Percentiles rank a stretch among this genome's conserved stretches.
Conservation (phyloP, 2,888 invertebrate genomes). For the Lissocephala sabroskyi region DNA sequence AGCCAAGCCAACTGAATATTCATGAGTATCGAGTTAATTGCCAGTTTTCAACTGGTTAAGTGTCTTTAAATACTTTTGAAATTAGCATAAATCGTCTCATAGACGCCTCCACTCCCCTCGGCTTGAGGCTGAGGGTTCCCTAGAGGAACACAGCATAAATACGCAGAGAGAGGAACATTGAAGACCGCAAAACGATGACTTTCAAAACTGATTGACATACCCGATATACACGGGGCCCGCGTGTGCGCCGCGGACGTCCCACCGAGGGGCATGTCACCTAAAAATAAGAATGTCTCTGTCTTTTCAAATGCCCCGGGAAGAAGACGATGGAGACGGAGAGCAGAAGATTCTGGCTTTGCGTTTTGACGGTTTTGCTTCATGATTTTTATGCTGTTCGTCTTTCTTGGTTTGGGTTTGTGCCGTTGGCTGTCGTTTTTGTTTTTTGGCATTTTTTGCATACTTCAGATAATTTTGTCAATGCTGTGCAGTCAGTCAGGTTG, state of each 20-base stretch:
- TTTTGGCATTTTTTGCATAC: conserved; percentile 57
- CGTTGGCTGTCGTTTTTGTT: conserved; percentile 15
- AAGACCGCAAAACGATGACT: conserved; percentile 45
- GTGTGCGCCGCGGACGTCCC: conserved; percentile 47
- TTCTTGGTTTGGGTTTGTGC: too few species aligned
- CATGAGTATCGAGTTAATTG: too few species aligned
- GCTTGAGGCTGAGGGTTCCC: too few species aligned
- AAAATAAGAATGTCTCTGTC: conserved; percentile 70
- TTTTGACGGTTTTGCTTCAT: conserved; percentile 21
- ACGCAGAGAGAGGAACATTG: conserved; percentile 12
- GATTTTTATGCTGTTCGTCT: conserved; percentile 14
- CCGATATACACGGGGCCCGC: conserved; percentile 38
- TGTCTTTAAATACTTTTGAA: too few species aligned
- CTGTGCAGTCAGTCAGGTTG: conserved; percentile 70
- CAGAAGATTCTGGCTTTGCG: conserved; percentile 11
- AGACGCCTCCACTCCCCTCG: too few species aligned
- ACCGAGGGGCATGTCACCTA: conserved; percentile 70
- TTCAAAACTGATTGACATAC: conserved; percentile 67
- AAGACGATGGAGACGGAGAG: conserved; percentile 26
- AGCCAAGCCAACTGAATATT: too few species aligned
- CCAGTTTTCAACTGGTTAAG: too few species aligned
- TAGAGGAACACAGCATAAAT: too few species aligned
- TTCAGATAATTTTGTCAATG: conserved; percentile 71
- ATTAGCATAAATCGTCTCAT: too few species aligned
- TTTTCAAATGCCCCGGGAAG: conserved; percentile 45